Base-by-base conservation (phyloP, 2,797 vertebrate species). In the Myotis vivesi region DNA sequence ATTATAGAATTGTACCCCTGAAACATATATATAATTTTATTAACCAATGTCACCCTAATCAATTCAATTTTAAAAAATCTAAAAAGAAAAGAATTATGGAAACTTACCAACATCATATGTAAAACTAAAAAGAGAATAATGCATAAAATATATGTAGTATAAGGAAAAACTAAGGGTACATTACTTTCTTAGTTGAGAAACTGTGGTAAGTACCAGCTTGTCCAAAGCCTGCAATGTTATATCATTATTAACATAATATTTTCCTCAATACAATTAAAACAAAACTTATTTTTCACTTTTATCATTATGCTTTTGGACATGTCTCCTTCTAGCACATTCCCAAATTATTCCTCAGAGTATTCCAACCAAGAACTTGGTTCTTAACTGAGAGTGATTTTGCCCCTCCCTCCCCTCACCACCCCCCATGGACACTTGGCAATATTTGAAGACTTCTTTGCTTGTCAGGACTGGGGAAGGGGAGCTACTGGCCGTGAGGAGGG, bases 221-320 rank as follows among this genome's bases (percentile, higher is more conserved):
- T 55, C 38, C 64, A 80, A 80, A 46, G 62, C 33, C 55, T 30
- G 30, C 68, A n/a, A 12, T 62, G 44, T 41, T 84, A 44, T 66
- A 36, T 36, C 36, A 53, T 72, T 9, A 30, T 28, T 49, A 49
- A 28, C 66, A 33, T 72, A n/a, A 53, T 12, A 22, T 89, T 44
- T 84, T 66, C 36, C 53, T 92, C 64, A 41, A 8, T 28, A 53
- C 49, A 72, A 30, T 85, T 33, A 64, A 84, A 77, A 88, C 5
- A 44, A 88, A 92, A 38, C n/a, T 80, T 28, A 73, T 19, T 89
- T 92, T 85, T 68, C n/a, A 22, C 13, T 73, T 57, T 80, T 23
- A 55, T 59, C 41, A 57, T 69, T 25, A 57, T 36, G 17, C 22
- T 68, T 49, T 69, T 41, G 25, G 41, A 59, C 41, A 51, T 10